Conservation (phyloP, 2,797 vertebrate genomes). For the Heterohyrax brucei region DNA sequence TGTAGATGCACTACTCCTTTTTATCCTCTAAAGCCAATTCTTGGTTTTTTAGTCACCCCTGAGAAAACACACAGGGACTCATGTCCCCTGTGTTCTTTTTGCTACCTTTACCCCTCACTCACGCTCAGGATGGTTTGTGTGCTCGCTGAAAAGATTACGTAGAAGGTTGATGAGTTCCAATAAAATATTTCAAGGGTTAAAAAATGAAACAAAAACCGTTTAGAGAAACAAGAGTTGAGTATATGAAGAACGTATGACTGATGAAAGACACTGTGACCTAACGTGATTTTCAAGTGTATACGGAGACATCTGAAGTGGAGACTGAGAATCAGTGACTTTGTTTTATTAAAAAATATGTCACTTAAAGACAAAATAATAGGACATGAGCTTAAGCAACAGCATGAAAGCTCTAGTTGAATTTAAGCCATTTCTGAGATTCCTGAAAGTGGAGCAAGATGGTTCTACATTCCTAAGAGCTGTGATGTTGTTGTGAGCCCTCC, state of each 20-base stretch:
- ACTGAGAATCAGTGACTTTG: background rate
- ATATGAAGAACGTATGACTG: background rate
- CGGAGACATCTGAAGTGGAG: background rate
- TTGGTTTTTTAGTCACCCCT: background rate
- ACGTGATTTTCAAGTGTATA: background rate
- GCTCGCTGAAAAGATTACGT: background rate
- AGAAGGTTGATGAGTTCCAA: background rate
- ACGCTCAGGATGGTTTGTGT: background rate
- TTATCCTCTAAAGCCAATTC: background rate
- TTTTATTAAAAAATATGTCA: slow-evolving; percentile 13
- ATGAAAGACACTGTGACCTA: background rate
- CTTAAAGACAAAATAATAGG: background rate
- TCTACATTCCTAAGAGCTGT: background rate
- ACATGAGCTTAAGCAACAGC: background rate
- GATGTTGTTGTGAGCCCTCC: too few relatives aligned
- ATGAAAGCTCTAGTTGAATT: background rate
- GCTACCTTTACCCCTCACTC: background rate
- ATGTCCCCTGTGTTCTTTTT: background rate
- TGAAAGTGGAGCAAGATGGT: background rate
- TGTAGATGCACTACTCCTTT: background rate
- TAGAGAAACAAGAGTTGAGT: background rate
- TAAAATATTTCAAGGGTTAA: slow-evolving; percentile 22
- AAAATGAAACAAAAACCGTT: background rate
- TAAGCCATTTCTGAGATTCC: background rate
- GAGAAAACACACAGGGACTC: background rate